phyloP scores from a whole-genome alignment of 2,113 vertebrate genomes.

The Bufo gargarizans region DNA sequence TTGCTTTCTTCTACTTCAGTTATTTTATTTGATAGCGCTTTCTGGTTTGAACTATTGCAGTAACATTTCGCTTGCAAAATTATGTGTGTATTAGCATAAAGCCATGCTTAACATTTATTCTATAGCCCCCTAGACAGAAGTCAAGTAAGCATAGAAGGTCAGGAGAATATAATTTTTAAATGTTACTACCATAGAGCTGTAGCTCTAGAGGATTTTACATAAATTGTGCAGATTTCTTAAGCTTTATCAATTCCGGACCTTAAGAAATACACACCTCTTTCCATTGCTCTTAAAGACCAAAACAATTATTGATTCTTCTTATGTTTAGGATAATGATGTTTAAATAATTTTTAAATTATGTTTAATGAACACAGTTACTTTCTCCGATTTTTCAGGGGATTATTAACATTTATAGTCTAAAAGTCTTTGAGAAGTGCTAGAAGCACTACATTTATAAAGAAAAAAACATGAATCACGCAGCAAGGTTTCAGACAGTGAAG shows the following conservation, averaged over 20 bases:
- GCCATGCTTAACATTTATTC: constrained; percentile 74
- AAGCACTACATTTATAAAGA: not conserved
- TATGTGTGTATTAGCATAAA: constrained; percentile 70
- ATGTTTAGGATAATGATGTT: constrained; percentile 16
- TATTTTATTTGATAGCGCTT: constrained; percentile 63
- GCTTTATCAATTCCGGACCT: constrained; percentile 19
- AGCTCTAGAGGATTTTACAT: constrained; percentile 55
- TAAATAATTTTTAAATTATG: constrained; percentile 18
- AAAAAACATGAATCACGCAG: constrained; percentile 2
- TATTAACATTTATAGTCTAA: constrained; percentile 32
- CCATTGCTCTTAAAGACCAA: constrained; percentile 23
- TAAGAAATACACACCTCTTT: constrained; percentile 46
- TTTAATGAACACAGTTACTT: constrained; percentile 16
- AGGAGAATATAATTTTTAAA: constrained; percentile 70
- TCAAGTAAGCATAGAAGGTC: constrained; percentile 64
- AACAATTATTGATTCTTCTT: constrained; percentile 8
- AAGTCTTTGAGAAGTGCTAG: constrained; percentile 23
- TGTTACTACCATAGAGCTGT: constrained; percentile 64
- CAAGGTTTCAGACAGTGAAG: constrained; percentile 7
- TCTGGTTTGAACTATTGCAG: constrained; percentile 62
- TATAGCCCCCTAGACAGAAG: constrained; percentile 70
- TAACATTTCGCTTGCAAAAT: constrained; percentile 70
- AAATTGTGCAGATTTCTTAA: constrained; percentile 22
- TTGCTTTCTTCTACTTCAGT: constrained; percentile 58
- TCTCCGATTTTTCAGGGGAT: constrained; percentile 17